phyloP scores from a whole-genome alignment of 2,113 vertebrate species.

The Phodopus roborovskii region DNA sequence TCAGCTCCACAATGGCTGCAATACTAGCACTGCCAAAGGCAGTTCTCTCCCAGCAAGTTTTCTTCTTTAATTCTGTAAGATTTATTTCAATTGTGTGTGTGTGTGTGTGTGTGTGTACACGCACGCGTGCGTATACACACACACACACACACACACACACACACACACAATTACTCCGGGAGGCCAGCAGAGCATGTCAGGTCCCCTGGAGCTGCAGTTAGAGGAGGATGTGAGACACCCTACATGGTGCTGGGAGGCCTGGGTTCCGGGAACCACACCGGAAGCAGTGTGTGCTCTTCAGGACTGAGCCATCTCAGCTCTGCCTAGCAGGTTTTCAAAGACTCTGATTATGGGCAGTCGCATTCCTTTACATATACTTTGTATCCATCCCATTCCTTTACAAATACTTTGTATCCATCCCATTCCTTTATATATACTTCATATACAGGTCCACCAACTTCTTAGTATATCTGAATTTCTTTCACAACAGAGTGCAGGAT shows the following conservation, averaged over 20 bases:
- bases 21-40: too few species aligned
- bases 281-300: neutral
- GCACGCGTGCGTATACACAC: neutral
- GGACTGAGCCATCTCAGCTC: neutral
- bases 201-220: neutral
- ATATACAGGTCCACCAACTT: neutral
- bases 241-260: neutral
- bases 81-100: neutral
- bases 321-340: too few species aligned
- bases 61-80: neutral
- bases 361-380: neutral
- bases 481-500: neutral
- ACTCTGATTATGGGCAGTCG: neutral
- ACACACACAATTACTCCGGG: neutral
- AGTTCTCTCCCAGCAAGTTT: neutral
- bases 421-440: neutral
- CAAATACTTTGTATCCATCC: neutral
- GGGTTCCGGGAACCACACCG: neutral
- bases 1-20: neutral
- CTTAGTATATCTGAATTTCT: neutral
- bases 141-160: too few species aligned
- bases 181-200: neutral
- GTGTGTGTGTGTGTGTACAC: too few species aligned
- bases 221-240: neutral
- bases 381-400: neutral